Evolutionary conservation across 2,888 invertebrate genomes (phyloP).

Genomic region (Nesidiocoris tenuis): DNA sequence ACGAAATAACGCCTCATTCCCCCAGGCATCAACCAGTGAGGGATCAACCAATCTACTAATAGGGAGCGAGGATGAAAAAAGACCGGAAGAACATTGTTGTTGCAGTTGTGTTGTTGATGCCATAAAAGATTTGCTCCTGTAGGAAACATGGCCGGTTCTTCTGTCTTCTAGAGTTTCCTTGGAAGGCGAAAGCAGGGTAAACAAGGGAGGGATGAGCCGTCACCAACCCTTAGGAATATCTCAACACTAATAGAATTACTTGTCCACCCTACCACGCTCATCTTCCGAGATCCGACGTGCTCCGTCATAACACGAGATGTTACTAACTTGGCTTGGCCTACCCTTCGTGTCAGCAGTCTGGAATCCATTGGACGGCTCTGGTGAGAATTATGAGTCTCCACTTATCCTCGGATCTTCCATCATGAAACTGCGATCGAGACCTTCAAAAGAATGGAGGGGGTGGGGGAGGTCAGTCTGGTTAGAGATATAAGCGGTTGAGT

Average conservation of each 20-base stretch:
- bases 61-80: conserved; percentile 26
- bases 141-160: conserved; percentile 1
- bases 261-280: conserved; percentile 20
- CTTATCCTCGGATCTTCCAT: too few relatives aligned
- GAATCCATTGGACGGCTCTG: too few relatives aligned
- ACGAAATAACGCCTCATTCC: background rate
- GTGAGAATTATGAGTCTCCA: too few relatives aligned
- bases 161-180: conserved; percentile 28
- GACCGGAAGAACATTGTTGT: conserved; percentile 16
- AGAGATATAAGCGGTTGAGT: too few relatives aligned
- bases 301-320: conserved; percentile 21
- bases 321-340: background rate
- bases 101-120: conserved; percentile 34
- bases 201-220: conserved; percentile 39
- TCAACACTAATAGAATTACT: conserved; percentile 42
- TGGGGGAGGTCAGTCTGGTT: too few relatives aligned
- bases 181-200: conserved; percentile 12
- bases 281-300: background rate
- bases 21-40: background rate
- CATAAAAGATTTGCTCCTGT: conserved; percentile 31
- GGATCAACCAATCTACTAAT: conserved; percentile 34
- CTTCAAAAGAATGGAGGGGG: too few relatives aligned
- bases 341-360: background rate
- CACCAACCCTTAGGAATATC: conserved; percentile 41
- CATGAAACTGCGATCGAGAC: too few relatives aligned